Conservation (phyloP, 1,140 invertebrate genomes). For the Pseudobourletiella spinata region DNA sequence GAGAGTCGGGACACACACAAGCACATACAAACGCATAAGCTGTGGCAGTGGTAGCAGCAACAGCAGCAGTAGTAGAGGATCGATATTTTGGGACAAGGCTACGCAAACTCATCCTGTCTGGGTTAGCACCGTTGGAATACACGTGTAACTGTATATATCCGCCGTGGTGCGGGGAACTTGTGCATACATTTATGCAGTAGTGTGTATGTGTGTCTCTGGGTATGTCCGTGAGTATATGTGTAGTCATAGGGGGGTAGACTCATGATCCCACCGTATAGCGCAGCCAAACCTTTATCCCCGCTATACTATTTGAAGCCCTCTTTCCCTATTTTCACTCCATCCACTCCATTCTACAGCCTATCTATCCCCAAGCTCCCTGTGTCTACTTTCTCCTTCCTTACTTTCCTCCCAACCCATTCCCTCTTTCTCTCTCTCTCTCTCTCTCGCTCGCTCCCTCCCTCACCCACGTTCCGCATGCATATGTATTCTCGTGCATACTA, state of each 20-base stretch:
- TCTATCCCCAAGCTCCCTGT: background rate
- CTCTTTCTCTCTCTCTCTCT: background rate
- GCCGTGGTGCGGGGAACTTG: no score
- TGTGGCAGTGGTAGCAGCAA: no score
- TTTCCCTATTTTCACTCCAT: slow-evolving; percentile 8
- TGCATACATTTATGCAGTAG: background rate
- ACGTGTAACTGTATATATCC: background rate
- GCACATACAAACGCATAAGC: no score
- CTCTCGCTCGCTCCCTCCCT: background rate
- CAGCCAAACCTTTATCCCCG: no score
- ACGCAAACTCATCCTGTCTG: slow-evolving; percentile 32
- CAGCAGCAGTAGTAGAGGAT: no score
- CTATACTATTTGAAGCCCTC: background rate
- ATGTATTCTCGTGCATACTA: no score
- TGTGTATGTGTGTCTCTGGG: background rate
- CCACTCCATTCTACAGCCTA: background rate
- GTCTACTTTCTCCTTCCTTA: no score
- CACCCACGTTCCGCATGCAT: no score
- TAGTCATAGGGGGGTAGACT: background rate
- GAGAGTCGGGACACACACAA: slow-evolving; percentile 14
- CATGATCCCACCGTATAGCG: no score
- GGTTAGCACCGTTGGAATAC: slow-evolving; percentile 5
- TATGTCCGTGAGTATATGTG: background rate
- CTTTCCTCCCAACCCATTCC: background rate
- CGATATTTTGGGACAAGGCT: slow-evolving; percentile 31